These are phyloP conservation scores for Artibeus lituratus DNA, from an alignment of 2,797 vertebrate genomes.

Conservation along the genomic window DNA sequence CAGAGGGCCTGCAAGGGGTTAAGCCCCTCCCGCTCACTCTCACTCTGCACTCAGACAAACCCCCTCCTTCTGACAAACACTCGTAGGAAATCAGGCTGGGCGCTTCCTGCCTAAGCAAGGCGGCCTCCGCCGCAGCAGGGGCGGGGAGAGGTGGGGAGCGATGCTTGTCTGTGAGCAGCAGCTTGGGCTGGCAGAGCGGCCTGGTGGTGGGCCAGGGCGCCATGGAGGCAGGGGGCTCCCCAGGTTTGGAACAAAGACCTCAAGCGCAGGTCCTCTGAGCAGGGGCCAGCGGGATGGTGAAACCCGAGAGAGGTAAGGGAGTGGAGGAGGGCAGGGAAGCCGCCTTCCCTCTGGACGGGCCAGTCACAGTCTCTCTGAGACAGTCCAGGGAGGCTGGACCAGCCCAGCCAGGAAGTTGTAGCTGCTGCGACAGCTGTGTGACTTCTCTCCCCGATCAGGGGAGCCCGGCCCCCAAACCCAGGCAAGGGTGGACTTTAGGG, in stretches of 20 bases:
- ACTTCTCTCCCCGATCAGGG: not conserved
- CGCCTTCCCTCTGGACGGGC: not conserved
- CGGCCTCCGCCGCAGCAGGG: conserved; percentile 50
- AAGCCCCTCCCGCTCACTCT: not conserved
- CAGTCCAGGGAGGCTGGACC: not conserved
- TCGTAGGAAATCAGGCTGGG: conserved; percentile 74
- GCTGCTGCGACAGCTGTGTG: conserved; percentile 7
- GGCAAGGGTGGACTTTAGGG: not conserved
- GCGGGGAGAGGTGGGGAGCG: conserved; percentile 61
- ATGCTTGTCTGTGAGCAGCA: conserved; percentile 51
- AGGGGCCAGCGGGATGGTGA: not conserved
- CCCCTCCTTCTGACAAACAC: conserved; percentile 71
- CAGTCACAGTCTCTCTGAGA: conserved; percentile 35
- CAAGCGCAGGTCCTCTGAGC: conserved; percentile 44
- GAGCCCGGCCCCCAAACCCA: not conserved
- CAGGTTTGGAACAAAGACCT: conserved; percentile 65
- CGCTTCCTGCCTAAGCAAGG: conserved; percentile 73
- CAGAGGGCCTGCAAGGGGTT: conserved; percentile 70
- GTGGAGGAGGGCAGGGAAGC: not conserved
- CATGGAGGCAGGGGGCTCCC: conserved; percentile 52
- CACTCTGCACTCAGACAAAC: not conserved
- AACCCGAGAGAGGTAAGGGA: conserved; percentile 46
- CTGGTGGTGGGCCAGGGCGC: conserved; percentile 65
- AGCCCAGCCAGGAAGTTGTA: conserved; percentile 66
- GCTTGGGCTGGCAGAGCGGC: conserved; percentile 55